A percentile compares a stretch with the other conserved stretches of the same genome.
These are phyloP conservation scores for Stigmatopora nigra DNA, from an alignment of 2,113 vertebrate species.

Conservation along the genomic window DNA sequence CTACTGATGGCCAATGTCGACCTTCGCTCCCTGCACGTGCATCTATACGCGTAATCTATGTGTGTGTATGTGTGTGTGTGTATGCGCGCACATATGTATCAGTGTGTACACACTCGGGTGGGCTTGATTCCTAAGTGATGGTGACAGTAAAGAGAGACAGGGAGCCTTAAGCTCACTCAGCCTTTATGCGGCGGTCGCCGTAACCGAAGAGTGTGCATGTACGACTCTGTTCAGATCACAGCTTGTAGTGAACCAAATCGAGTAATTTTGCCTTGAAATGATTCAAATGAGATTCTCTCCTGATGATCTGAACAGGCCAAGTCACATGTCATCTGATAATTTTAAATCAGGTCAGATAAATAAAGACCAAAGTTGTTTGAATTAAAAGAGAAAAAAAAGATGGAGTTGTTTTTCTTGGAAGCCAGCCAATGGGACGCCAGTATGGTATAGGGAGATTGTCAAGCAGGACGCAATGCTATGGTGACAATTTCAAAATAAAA, in stretches of 20 bases:
- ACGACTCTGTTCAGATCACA: background rate
- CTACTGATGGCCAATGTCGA: background rate
- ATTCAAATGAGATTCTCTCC: too few species aligned
- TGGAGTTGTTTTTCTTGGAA: background rate
- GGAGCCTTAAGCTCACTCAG: constrained; percentile 3
- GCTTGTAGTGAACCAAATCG: too few species aligned
- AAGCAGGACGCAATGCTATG: too few species aligned
- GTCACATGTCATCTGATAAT: too few species aligned
- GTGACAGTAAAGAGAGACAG: constrained; percentile 29
- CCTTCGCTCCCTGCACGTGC: background rate
- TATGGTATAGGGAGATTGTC: too few species aligned
- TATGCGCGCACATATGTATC: constrained; percentile 9
- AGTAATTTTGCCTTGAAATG: too few species aligned
- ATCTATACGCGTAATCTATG: background rate
- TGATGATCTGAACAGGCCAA: too few species aligned
- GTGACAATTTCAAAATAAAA: too few species aligned
- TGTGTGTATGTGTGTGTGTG: constrained; percentile 19
- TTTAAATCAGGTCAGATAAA: too few species aligned
- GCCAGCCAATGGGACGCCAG: too few species aligned
- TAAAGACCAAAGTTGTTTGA: too few species aligned
- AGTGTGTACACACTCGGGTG: constrained; percentile 28
- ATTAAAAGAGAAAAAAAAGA: background rate
- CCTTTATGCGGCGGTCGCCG: constrained; percentile 38
- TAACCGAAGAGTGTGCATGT: constrained; percentile 27
- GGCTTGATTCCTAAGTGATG: constrained; percentile 49